Percentiles rank a stretch among this genome's conserved stretches.
phyloP scores from a whole-genome alignment of 2,888 invertebrate species.

The Hyles lineata region DNA sequence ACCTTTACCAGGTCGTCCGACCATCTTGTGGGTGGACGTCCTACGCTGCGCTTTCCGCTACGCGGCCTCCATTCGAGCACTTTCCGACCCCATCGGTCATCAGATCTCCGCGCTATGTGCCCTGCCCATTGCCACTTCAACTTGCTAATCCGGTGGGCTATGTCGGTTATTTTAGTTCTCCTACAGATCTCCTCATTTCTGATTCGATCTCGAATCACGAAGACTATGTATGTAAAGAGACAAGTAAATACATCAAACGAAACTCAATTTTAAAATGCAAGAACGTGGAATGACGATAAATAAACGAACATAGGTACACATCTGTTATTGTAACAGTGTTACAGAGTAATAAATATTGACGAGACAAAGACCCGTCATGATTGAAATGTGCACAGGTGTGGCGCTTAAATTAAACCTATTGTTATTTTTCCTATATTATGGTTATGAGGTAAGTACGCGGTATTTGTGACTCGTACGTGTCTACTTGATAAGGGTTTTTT shows the following conservation, averaged over 20 bases:
- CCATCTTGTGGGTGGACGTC: too few relatives aligned
- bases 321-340: constrained; percentile 23
- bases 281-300: constrained; percentile 14
- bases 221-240: neutral
- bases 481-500: too few relatives aligned
- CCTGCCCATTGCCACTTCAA: too few relatives aligned
- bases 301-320: constrained; percentile 14
- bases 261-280: neutral
- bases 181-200: too few relatives aligned
- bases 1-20: too few relatives aligned
- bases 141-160: too few relatives aligned
- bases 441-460: neutral
- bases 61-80: too few relatives aligned
- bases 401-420: constrained; percentile 42
- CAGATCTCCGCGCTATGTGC: too few relatives aligned
- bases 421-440: constrained; percentile 32
- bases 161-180: too few relatives aligned
- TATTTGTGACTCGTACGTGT: neutral
- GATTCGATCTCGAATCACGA: too few relatives aligned
- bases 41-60: too few relatives aligned
- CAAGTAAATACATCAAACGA: neutral
- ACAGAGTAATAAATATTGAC: constrained; percentile 36
- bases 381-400: constrained; percentile 43
- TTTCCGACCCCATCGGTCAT: too few relatives aligned
- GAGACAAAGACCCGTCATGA: constrained; percentile 37